Evolutionary conservation across 2,797 vertebrate genomes (phyloP), one percentile per base, ranked within the genome.

Genomic region (Neopelma chrysocephalum): DNA sequence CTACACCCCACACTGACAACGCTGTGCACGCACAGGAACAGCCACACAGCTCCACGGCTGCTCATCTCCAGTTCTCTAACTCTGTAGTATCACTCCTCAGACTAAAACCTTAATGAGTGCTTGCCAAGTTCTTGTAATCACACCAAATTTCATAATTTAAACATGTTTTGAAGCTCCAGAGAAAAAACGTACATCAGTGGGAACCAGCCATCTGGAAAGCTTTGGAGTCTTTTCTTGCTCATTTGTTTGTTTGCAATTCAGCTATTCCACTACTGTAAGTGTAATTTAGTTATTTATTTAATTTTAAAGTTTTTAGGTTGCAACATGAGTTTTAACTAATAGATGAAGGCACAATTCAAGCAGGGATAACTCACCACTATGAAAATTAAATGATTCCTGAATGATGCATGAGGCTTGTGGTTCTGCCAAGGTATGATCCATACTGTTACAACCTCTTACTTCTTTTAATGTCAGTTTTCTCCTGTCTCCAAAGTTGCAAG

Each of bases 161-260:
- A 87, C 71, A 95, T 92, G 83, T 90, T 95, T 91, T 96, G 94
- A 96, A 90, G 83, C 91, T 95, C 57, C 25, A 32, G 80, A 91
- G 82, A 53, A 93, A 93, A 95, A 96, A 86, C 2, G 57, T 92
- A 87, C 87, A 96, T 95, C 92, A 97, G 94, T 85, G 92, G 89
- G 94, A 94, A 94, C 76, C 81, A 96, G 90, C 94, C 94, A 96
- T 96, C 96, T 96, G 96, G 95, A 96, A 95, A 92, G 81, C 89
- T 96, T 87, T 54, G 68, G 84, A 94, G 80, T 68, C 83, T 91
- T 82, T 93, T 94, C 96, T 95, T 96, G 93, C 94, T 97, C 91
- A 91, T 92, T 96, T 96, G 94, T 96, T 96, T 97, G 82, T 96
- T 96, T 96, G 90, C 12, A 7, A 87, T 84, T 94, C 88, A 95